Evolutionary conservation across 2,888 invertebrate genomes (phyloP).

Genomic region (Drosophila barbarae): DNA sequence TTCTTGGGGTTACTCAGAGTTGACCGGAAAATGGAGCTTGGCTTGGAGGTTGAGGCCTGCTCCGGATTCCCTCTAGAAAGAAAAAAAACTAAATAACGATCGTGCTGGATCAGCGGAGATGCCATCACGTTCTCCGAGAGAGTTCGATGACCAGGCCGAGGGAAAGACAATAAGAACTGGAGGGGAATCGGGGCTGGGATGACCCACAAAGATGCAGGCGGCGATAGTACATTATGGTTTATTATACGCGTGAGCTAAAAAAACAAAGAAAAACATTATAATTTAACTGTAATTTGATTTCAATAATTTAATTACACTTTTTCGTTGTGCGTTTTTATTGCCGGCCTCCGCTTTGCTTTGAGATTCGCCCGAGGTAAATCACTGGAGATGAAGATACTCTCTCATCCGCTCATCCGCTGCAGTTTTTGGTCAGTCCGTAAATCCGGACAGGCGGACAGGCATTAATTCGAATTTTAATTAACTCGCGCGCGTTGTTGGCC

Average conservation of each 20-base stretch:
- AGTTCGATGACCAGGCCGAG: slow-evolving; percentile 30
- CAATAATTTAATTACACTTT: slow-evolving; percentile 71
- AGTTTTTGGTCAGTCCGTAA: slow-evolving; percentile 21
- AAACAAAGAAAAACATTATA: slow-evolving; percentile 33
- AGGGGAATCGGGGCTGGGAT: background rate
- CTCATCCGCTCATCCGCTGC: slow-evolving; percentile 16
- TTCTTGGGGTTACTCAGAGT: background rate
- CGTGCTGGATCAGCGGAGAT: slow-evolving; percentile 30
- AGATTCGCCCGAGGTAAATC: slow-evolving; percentile 38
- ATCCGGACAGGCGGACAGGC: slow-evolving; percentile 32
- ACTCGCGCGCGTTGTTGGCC: slow-evolving; percentile 42
- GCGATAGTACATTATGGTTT: slow-evolving; percentile 23
- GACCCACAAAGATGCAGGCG: slow-evolving; percentile 37
- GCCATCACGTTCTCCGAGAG: slow-evolving; percentile 21
- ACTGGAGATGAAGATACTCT: slow-evolving; percentile 39
- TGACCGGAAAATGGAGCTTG: background rate
- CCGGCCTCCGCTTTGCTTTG: slow-evolving; percentile 2
- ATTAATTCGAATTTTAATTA: slow-evolving; percentile 71
- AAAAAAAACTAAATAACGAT: background rate
- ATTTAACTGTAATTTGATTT: slow-evolving; percentile 72
- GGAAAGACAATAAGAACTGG: slow-evolving; percentile 23
- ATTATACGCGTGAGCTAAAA: slow-evolving; percentile 19
- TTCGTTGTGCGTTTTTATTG: slow-evolving; percentile 21
- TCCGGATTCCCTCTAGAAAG: slow-evolving; percentile 15
- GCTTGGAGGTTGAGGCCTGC: background rate